Conservation (phyloP, 2,888 invertebrate genomes). For the Scotopteryx bipunctaria region DNA sequence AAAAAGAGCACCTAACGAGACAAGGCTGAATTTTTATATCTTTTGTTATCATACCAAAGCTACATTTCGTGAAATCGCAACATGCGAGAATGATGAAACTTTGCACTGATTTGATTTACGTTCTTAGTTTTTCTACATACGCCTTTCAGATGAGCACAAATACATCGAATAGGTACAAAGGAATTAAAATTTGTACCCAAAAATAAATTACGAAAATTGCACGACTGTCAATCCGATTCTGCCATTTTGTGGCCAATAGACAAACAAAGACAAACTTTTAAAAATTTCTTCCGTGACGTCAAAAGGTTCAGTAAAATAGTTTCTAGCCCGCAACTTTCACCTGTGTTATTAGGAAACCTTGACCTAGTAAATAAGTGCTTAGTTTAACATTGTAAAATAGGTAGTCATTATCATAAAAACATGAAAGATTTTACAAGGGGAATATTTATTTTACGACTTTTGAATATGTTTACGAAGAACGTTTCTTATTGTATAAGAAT, state of each 20-base stretch:
- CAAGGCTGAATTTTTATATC: constrained; percentile 76
- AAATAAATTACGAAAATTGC: constrained; percentile 78
- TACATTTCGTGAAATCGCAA: constrained; percentile 69
- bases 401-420: too few species aligned
- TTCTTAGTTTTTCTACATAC: constrained; percentile 36
- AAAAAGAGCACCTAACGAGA: constrained; percentile 66
- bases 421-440: too few species aligned
- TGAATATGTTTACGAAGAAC: too few species aligned
- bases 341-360: too few species aligned
- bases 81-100: constrained; percentile 46
- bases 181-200: constrained; percentile 65
- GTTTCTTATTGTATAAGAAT: too few species aligned
- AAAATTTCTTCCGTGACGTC: constrained; percentile 19
- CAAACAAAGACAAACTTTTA: constrained; percentile 41
- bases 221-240: constrained; percentile 76
- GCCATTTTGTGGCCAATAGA: constrained; percentile 78
- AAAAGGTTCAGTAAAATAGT: not conserved
- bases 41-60: constrained; percentile 81
- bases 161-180: constrained; percentile 54
- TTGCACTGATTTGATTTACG: constrained; percentile 39
- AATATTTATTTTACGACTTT: too few species aligned
- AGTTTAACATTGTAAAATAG: too few species aligned
- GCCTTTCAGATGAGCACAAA: constrained; percentile 47
- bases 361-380: too few species aligned
- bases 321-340: too few species aligned